These are phyloP conservation scores for Propsilocerus akamusi DNA, from an alignment of 1,140 invertebrate genomes.

Conservation along the genomic window DNA sequence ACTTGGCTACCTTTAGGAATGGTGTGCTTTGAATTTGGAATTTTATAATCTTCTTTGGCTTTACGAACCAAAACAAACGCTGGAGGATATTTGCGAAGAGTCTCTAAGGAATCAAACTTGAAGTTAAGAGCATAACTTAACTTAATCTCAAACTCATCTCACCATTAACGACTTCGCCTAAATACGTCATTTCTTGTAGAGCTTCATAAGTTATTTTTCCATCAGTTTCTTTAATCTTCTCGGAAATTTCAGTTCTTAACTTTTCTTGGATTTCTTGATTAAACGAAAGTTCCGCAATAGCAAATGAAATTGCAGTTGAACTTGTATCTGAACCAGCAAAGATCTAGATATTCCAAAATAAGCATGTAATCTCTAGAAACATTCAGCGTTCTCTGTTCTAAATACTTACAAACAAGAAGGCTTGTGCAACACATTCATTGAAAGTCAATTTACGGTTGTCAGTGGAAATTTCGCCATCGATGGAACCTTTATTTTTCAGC, in stretches of 20 bases:
- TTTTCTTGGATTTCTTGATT: constrained; percentile 28
- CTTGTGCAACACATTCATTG: constrained; percentile 17
- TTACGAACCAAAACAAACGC: constrained; percentile 13
- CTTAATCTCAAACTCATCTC: constrained; percentile 2
- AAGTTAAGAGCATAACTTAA: not conserved
- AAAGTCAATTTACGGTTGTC: constrained; percentile 8
- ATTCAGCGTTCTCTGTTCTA: too few species aligned
- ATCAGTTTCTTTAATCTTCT: constrained; percentile 19
- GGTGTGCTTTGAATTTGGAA: constrained; percentile 11
- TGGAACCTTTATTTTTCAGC: constrained; percentile 5
- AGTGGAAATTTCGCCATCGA: constrained; percentile 1
- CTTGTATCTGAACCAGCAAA: constrained; percentile 32
- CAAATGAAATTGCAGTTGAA: constrained; percentile 25
- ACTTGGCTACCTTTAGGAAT: not conserved
- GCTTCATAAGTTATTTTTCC: constrained; percentile 23
- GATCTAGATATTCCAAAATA: too few species aligned
- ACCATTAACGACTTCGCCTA: constrained; percentile 30
- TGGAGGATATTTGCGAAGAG: constrained; percentile 14
- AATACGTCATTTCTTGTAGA: constrained; percentile 25
- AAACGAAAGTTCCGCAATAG: constrained; percentile 29
- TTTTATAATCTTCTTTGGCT: constrained; percentile 15
- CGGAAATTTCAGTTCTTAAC: constrained; percentile 22
- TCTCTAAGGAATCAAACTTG: constrained; percentile 12
- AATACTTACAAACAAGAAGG: constrained; percentile 24
- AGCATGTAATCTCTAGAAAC: not conserved